Base-by-base conservation (phyloP, 2,113 vertebrate genomes). In the Taurulus bubalis region DNA sequence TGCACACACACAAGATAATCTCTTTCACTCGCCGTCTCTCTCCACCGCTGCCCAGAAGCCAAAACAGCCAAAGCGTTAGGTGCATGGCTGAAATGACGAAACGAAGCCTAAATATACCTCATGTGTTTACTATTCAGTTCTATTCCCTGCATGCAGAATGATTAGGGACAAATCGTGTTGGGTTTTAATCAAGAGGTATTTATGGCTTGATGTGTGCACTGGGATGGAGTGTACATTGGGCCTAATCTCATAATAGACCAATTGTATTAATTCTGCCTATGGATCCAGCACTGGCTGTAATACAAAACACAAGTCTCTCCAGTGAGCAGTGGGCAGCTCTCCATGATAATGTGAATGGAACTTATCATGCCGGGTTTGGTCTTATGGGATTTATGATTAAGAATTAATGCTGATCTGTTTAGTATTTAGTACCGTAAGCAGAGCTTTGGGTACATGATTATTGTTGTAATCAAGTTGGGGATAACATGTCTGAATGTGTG, bases 341-440 rank as follows among this genome's bases (percentile, higher is more conserved):
- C 83, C 80, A 83, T 68, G 49, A 60, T n/a, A 45, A 82, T 47
- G 45, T 72, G 78, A 89, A 85, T 60, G 47, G 34, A 84, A 83
- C 53, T 76, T 45, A 83, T 85, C 75, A 82, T 22, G 12, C 65
- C 58, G 32, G 40, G 72, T 68, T 77, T 80, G 64, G 81, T 90
- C 64, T 87, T 77, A 75, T 66, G 62, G 71, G 65, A 88, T 85
- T 84, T 82, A 77, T 79, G 58, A 74, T 49, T 74, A 30, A n/a
- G 75, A 59, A 86, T 85, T 75, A 80, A 80, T 85, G 75, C 86
- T 81, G 67, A 86, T 87, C 73, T 79, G 80, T 74, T 77, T 87
- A 6, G 63, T 79, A 64, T 73, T 80, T 75, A 69, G 58, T 70
- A 67, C 58, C 45, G 26, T 68, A 84, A 65, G 56, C 36, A 63